A percentile compares a stretch with the other conserved stretches of the same genome.
These are phyloP conservation scores for Strigamia crassipes DNA, from an alignment of 2,888 invertebrate genomes.

Conservation along the genomic window DNA sequence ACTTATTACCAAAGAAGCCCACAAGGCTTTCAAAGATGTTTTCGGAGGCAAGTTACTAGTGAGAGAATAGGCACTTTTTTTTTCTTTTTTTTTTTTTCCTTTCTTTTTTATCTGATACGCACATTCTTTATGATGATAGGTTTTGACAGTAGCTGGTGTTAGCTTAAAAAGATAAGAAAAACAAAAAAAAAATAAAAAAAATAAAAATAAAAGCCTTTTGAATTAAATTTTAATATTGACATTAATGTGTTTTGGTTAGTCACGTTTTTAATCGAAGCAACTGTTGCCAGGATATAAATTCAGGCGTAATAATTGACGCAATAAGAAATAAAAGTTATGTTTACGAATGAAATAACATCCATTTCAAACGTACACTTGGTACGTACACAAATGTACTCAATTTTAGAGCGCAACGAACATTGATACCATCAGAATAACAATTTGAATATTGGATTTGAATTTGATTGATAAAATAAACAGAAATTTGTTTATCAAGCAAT, in stretches of 20 bases:
- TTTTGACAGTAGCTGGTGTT: constrained; percentile 30
- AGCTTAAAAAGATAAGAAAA: constrained; percentile 22
- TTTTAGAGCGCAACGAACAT: too few species aligned
- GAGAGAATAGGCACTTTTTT: constrained; percentile 16
- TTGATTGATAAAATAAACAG: constrained; percentile 6
- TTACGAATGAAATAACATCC: too few species aligned
- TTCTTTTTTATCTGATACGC: constrained; percentile 17
- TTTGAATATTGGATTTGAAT: background rate
- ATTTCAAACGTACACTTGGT: too few species aligned
- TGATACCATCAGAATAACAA: background rate
- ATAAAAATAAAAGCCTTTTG: constrained; percentile 1
- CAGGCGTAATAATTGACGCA: background rate
- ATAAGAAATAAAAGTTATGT: background rate
- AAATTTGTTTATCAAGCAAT: constrained; percentile 7
- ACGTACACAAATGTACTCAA: too few species aligned
- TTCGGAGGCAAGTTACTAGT: constrained; percentile 10
- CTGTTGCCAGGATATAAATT: background rate
- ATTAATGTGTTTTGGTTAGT: constrained; percentile 7
- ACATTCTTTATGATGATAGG: constrained; percentile 30
- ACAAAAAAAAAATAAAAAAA: background rate
- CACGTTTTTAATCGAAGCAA: constrained; percentile 20
- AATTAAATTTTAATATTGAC: constrained; percentile 17
- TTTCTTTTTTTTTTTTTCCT: background rate
- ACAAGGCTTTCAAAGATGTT: constrained; percentile 23
- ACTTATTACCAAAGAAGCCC: constrained; percentile 30